Base-by-base conservation (phyloP, 2,113 vertebrate genomes). In the Crotalus tigris region DNA sequence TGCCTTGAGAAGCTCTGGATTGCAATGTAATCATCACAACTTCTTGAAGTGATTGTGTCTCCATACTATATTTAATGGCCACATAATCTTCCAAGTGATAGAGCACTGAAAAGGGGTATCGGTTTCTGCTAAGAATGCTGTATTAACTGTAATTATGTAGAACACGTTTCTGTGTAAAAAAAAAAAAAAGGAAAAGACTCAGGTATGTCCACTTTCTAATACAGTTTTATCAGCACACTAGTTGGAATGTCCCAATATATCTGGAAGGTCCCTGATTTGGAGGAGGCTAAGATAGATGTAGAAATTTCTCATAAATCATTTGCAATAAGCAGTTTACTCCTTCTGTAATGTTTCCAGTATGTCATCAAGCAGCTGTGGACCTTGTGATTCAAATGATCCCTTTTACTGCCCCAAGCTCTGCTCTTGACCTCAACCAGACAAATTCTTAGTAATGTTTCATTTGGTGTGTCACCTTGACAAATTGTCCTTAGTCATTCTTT, bases 381-480 rank as follows among this genome's bases (percentile, higher is more conserved):
- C 92, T 87, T 46, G 58, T 95, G 95, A 91, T 91, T 96, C 94
- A 92, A 54, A 89, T 23, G 19, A 44, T 24, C n/a, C 29, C 17
- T 44, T 81, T 33, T 17, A 21, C 89, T 39, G 13, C 46, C 24
- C 10, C 1, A 51, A 64, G 29, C 24, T 86, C 3, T 21, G 29
- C 13, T 15, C 4, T 39, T 90, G 51, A 15, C 44, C 51, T 10
- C 26, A 75, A 33, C 13, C 29, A 51, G 10, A 88, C 57, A 44
- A 0, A 0, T 93, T 24, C 0, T 59, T 81, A 19, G 0, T 4
- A 11, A 3, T 13, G 2, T 0, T 44, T 53, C 7, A 15, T 21
- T 61, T 13, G 12, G 26, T 81, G 92, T 93, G 92, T 29, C 53
- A 92, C 8, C 61, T 90, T 55, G 17, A 86, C 86, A 93, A 91